Base-by-base conservation (phyloP, 2,797 vertebrate genomes). In the Steatocranus sp. region DNA sequence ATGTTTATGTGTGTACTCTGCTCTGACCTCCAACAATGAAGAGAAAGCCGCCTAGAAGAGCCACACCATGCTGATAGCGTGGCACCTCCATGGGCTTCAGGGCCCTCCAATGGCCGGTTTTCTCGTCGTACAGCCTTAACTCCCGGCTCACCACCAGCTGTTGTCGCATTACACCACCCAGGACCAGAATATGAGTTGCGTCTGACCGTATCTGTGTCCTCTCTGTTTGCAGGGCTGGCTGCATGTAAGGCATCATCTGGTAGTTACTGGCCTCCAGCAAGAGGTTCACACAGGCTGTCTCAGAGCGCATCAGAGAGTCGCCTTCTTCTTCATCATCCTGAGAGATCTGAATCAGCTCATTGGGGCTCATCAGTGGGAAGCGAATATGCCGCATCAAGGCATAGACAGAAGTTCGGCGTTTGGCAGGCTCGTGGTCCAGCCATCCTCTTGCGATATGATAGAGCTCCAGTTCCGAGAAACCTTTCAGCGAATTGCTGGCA, bases 241-340 rank as follows among this genome's bases (percentile, higher is more conserved):
- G 96, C 91, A 97, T 95, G 94, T 95, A 96, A 0, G 96, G 97
- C 94, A 97, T 95, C 96, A 97, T 97, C 94, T 97, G 97, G 91
- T 97, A 97, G 92, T 97, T 97, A 89, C 96, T 97, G 86, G 97
- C 97, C 87, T 97, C 96, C 85, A 97, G 93, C 70, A 97, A 94
- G 4, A 97, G 96, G 94, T 96, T 97, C 14, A 97, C 94, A 3
- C 96, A 97, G 73, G 93, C 93, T 0, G 96, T 94, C 4, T 96
- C 92, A 0, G 94, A 93, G 38, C 96, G 95, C 96, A 97, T 96
- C 87, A 96, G 74, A 12, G 94, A 86, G 63, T 89, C 5, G 4
- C 17, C 66, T 5, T 48, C 91, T 2, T 92, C 94, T 32, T 94
- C 94, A 3, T 96, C 94, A 2, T 94, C 95, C 93, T 97, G 96